phyloP scores from a whole-genome alignment of 1,140 invertebrate genomes.

The Drosophila dunni region DNA sequence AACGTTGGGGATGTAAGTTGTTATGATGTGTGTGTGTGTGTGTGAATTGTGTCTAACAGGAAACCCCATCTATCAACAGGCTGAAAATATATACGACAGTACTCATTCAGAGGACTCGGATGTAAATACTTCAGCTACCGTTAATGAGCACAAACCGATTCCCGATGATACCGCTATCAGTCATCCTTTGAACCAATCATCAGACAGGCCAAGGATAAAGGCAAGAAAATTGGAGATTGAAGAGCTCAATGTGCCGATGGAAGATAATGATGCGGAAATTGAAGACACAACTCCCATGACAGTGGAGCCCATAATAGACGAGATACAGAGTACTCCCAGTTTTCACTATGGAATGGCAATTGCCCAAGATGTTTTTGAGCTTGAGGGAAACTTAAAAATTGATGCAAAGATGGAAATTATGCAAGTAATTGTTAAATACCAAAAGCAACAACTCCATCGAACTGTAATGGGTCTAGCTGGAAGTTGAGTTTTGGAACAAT shows the following conservation, averaged over 20 bases:
- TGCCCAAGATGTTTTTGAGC: constrained; percentile 43
- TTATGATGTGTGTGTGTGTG: not conserved
- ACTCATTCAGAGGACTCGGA: constrained; percentile 34
- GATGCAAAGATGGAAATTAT: constrained; percentile 57
- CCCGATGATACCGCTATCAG: not conserved
- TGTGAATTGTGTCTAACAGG: not conserved
- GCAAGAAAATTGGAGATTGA: constrained; percentile 28
- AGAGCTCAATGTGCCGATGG: constrained; percentile 42
- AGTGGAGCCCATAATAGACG: constrained; percentile 33
- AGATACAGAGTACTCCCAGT: constrained; percentile 26
- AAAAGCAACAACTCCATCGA: constrained; percentile 45
- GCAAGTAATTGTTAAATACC: constrained; percentile 52
- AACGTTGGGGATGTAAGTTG: constrained; percentile 31
- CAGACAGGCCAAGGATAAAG: not conserved
- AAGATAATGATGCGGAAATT: constrained; percentile 33
- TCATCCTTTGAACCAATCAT: not conserved
- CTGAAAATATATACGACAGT: constrained; percentile 41
- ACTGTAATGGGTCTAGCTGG: constrained; percentile 35
- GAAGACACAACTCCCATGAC: constrained; percentile 38
- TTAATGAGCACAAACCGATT: constrained; percentile 6
- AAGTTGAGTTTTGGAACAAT: constrained; percentile 16
- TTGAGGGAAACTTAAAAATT: constrained; percentile 42
- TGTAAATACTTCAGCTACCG: not conserved
- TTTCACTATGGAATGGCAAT: constrained; percentile 58
- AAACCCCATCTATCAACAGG: constrained; percentile 11